Evolutionary conservation across 2,797 vertebrate genomes (phyloP).

Genomic region (Trachops cirrhosus): DNA sequence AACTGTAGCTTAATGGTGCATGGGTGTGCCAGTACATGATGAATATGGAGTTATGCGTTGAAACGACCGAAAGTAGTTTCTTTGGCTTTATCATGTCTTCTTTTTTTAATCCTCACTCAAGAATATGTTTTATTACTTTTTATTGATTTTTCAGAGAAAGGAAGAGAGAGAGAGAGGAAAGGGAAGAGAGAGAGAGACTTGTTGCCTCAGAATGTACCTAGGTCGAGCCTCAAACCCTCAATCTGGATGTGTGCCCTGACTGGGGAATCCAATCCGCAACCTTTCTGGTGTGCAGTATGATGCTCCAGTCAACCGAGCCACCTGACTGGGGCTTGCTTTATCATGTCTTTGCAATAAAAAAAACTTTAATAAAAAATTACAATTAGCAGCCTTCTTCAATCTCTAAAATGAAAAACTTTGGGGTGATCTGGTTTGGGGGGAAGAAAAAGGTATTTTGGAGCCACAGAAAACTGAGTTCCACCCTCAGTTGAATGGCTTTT

Average conservation of each 20-base stretch:
- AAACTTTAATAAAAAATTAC: neutral
- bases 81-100: neutral
- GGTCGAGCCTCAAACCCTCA: neutral
- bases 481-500: neutral
- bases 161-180: too few species aligned
- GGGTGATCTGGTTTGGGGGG: neutral
- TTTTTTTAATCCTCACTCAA: neutral
- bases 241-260: neutral
- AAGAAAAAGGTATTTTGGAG: neutral
- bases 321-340: neutral
- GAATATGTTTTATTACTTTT: too few species aligned
- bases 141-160: too few species aligned
- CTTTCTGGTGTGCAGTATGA: too few species aligned
- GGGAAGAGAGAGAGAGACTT: neutral
- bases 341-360: neutral
- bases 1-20: neutral
- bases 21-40: neutral
- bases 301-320: neutral
- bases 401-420: constrained; percentile 25
- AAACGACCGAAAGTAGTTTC: neutral
- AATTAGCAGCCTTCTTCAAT: neutral
- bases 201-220: neutral
- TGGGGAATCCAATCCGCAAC: neutral
- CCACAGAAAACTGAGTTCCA: neutral
- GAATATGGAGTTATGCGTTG: neutral